phyloP scores from a whole-genome alignment of 2,113 vertebrate species.

The Meriones unguiculatus region DNA sequence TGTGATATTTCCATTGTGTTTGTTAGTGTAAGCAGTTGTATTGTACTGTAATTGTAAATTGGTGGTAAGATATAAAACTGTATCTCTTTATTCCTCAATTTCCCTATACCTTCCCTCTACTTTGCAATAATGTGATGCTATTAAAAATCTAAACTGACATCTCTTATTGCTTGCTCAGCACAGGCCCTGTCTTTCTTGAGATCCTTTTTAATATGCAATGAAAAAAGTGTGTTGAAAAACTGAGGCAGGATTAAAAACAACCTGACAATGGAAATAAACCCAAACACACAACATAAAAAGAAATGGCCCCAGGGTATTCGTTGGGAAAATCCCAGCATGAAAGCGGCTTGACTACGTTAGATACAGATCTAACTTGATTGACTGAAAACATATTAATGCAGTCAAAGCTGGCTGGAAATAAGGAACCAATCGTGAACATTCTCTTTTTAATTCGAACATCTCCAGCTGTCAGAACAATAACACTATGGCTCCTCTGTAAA shows the following conservation, averaged over 20 bases:
- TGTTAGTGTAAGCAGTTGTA: background rate
- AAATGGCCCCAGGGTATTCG: background rate
- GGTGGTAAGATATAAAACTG: background rate
- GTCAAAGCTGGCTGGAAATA: constrained; percentile 14
- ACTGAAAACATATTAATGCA: background rate
- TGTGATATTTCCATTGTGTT: background rate
- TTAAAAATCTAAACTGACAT: constrained; percentile 31
- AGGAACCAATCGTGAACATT: background rate
- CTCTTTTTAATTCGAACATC: background rate
- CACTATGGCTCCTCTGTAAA: background rate
- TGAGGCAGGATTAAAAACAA: background rate
- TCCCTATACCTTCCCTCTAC: background rate
- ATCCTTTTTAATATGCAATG: background rate
- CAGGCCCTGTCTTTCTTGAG: background rate
- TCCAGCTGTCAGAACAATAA: background rate
- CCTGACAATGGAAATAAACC: background rate
- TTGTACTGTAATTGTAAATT: background rate
- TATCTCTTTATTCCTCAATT: background rate
- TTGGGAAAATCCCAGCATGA: background rate
- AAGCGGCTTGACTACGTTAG: background rate
- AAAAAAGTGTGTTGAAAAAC: constrained; percentile 33
- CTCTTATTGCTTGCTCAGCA: constrained; percentile 10
- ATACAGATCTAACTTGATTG: background rate
- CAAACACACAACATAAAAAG: background rate
- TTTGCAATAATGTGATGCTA: background rate